Evolutionary conservation across 1,140 invertebrate species (phyloP).

Genomic region (Ceratina australensis): DNA sequence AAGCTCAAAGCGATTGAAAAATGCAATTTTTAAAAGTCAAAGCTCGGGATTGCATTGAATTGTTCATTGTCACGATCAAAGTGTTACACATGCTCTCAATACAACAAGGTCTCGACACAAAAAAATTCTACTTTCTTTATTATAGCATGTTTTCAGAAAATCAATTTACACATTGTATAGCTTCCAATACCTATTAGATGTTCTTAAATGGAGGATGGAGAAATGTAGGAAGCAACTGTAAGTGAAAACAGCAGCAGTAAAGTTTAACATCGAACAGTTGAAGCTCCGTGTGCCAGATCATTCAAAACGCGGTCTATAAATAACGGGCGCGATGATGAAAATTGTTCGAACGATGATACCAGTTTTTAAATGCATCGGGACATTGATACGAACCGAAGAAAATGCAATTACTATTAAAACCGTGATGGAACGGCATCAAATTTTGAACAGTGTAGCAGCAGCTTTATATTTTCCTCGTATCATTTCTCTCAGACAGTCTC

Average conservation of each 20-base stretch:
- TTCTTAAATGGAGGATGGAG: neutral
- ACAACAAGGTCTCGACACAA: too few relatives aligned
- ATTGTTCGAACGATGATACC: conserved; percentile 6
- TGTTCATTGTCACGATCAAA: too few relatives aligned
- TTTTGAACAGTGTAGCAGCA: conserved; percentile 58
- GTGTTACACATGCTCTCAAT: too few relatives aligned
- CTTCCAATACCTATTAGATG: too few relatives aligned
- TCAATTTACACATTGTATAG: too few relatives aligned
- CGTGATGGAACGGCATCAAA: conserved; percentile 28
- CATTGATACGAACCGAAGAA: neutral
- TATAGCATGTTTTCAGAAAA: too few relatives aligned
- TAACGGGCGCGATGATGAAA: neutral
- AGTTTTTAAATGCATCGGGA: neutral
- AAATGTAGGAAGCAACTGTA: neutral
- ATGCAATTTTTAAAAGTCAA: too few relatives aligned
- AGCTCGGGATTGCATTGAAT: too few relatives aligned
- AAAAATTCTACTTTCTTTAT: too few relatives aligned
- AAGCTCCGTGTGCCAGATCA: neutral
- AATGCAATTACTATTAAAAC: neutral
- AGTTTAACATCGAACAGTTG: conserved; percentile 5
- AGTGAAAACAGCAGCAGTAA: neutral
- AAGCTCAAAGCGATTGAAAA: too few relatives aligned
- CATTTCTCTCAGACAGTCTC: conserved; percentile 14
- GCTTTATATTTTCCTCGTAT: conserved; percentile 10
- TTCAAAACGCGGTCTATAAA: conserved; percentile 8